These are phyloP conservation scores for Epirrhoe tristata DNA, from an alignment of 2,888 invertebrate genomes.

Conservation along the genomic window DNA sequence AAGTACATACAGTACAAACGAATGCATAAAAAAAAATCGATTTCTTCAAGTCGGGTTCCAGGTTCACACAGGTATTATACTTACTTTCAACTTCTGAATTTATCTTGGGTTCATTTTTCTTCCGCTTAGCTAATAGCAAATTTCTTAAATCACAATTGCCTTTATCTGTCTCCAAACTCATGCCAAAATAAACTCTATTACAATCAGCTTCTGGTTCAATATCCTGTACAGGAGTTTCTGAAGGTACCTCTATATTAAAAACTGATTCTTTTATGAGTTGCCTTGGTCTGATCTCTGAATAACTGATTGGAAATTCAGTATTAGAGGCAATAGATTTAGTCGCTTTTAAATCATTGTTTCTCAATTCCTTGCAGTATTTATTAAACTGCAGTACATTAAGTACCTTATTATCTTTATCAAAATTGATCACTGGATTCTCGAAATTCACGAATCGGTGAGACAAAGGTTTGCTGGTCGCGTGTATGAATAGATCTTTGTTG, in stretches of 20 bases:
- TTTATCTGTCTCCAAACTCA: neutral
- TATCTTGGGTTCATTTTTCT: conserved; percentile 33
- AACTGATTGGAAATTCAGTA: neutral
- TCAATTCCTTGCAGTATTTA: conserved; percentile 2
- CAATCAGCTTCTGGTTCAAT: neutral
- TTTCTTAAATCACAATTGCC: conserved; percentile 54
- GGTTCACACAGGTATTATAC: too few species aligned
- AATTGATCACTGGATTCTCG: conserved; percentile 10
- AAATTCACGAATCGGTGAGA: conserved; percentile 20
- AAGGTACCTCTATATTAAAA: conserved; percentile 30
- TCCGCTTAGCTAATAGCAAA: conserved; percentile 54
- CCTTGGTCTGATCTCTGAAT: neutral
- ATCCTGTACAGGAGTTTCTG: conserved; percentile 1
- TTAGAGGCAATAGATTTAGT: neutral
- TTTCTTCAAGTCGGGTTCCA: too few species aligned
- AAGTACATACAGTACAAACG: too few species aligned
- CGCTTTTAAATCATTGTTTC: neutral
- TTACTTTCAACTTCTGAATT: conserved; percentile 37
- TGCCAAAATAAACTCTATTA: conserved; percentile 2
- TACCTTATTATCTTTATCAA: conserved; percentile 28
- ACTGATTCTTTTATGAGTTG: conserved; percentile 27
- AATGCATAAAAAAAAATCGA: too few species aligned
- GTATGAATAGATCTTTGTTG: conserved; percentile 7
- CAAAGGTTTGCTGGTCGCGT: conserved; percentile 5
- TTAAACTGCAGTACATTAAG: neutral